Base-by-base conservation (phyloP, 2,797 vertebrate species). In the Falco concolor region DNA sequence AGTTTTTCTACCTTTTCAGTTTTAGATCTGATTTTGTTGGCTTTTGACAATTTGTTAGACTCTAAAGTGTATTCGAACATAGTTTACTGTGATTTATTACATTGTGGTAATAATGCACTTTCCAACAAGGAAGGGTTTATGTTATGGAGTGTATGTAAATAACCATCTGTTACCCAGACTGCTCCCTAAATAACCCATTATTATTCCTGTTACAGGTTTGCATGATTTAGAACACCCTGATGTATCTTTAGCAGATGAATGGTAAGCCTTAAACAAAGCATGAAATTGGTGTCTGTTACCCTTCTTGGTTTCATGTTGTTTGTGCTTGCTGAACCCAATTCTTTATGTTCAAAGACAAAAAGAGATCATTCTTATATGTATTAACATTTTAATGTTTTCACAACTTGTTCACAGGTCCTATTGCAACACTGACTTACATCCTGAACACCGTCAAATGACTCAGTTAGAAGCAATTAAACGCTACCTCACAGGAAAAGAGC, bases 181-280 rank as follows among this genome's bases (percentile, higher is more conserved):
- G 56, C 69, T 89, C 74, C 88, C 77, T 94, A 94, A 96, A 82
- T 89, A 87, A 94, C 28, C 49, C 80, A 60, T 96, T 97, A 86
- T 96, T 83, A 89, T 97, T 97, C 90, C 76, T 84, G 69, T 97
- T 98, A 63, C 94, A 99, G 99, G 99, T 82, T 98, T 99, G 72
- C 99, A 99, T 97, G 99, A 99, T 98, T 98, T 99, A 98, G 99
- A 99, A 95, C 99, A 99, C 97, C 99, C 99, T 30, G 99, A 99
- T 95, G 99, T 99, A 74, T 98, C 98, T 47, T 97, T 99, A 97
- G 99, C 99, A 96, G 99, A 99, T 5, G 99, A 99, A 98, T 99
- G 99, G 99, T 99, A 98, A 98, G 98, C 96, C 42, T 85, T 94
- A 49, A 96, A 91, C 79, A 96, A 97, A 95, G 97, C 90, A 82